Percentiles rank a stretch among this genome's conserved stretches.
These are phyloP conservation scores for Umimayanthus chanpuru DNA, from an alignment of 92 coral and sea anemone species.

Conservation along the genomic window DNA sequence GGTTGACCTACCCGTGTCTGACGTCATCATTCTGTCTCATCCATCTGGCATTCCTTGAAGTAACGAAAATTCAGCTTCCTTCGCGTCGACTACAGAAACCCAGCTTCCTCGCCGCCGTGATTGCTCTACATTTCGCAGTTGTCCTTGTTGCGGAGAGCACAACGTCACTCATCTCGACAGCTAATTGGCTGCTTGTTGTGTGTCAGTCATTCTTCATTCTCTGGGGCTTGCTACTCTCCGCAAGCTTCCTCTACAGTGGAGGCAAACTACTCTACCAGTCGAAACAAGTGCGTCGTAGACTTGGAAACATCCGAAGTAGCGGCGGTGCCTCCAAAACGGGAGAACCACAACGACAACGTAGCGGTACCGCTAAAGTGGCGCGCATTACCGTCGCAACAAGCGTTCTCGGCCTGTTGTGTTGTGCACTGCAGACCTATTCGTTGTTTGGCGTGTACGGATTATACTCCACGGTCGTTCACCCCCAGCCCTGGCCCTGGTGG, in stretches of 20 bases:
- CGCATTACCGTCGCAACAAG: slow-evolving; percentile 71
- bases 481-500: slow-evolving; percentile 90
- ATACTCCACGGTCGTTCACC: slow-evolving; percentile 51
- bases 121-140: slow-evolving; percentile 65
- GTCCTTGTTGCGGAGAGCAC: slow-evolving; percentile 74
- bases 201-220: slow-evolving; percentile 87
- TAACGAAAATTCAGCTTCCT: slow-evolving; percentile 67
- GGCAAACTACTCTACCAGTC: slow-evolving; percentile 50
- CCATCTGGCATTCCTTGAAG: slow-evolving; percentile 86
- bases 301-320: slow-evolving; percentile 33
- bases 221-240: slow-evolving; percentile 76
- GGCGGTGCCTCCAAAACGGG: background rate
- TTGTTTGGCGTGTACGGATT: slow-evolving; percentile 63
- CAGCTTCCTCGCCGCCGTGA: slow-evolving; percentile 64
- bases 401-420: slow-evolving; percentile 69
- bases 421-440: slow-evolving; percentile 71
- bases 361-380: slow-evolving; percentile 67
- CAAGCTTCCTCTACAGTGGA: slow-evolving; percentile 89
- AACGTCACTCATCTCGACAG: slow-evolving; percentile 52
- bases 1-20: slow-evolving; percentile 87
- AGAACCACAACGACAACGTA: background rate
- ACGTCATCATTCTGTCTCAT: slow-evolving; percentile 83
- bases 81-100: slow-evolving; percentile 64
- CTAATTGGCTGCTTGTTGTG: slow-evolving; percentile 69
- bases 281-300: slow-evolving; percentile 36